These are phyloP conservation scores for Oncorhynchus nerka DNA, from an alignment of 2,113 vertebrate genomes.

Conservation along the genomic window DNA sequence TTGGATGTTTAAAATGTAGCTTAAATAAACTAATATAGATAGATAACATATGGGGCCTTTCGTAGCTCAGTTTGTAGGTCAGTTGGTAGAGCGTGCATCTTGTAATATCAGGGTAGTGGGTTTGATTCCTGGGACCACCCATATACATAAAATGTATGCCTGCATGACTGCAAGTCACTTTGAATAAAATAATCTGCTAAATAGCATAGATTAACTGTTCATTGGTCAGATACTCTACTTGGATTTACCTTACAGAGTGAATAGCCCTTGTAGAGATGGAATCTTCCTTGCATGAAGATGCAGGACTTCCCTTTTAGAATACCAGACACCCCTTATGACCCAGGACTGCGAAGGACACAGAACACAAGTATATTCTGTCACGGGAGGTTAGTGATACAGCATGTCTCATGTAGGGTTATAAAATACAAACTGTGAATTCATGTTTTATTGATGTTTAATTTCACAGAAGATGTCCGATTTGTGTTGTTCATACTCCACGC, in stretches of 20 bases:
- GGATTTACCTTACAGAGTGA: conserved; percentile 68
- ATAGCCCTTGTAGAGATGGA: conserved; percentile 75
- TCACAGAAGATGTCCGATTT: not conserved
- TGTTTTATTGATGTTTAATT: not conserved
- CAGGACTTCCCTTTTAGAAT: conserved; percentile 63
- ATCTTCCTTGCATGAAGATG: conserved; percentile 75
- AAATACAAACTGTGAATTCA: not conserved
- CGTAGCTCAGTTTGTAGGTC: not conserved
- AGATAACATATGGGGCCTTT: not conserved
- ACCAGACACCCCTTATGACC: conserved; percentile 71
- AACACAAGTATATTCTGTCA: not conserved
- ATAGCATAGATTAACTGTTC: too few species aligned
- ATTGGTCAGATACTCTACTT: not conserved
- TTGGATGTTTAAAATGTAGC: not conserved
- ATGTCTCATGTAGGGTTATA: not conserved
- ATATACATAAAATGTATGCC: too few species aligned
- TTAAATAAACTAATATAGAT: not conserved
- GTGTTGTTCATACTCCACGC: not conserved
- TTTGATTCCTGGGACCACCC: too few species aligned
- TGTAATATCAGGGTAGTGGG: too few species aligned
- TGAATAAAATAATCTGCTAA: too few species aligned
- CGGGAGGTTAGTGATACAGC: not conserved
- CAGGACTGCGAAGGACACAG: conserved; percentile 44
- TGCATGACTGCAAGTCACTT: too few species aligned
- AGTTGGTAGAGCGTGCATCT: too few species aligned